Conservation (phyloP, 2,797 vertebrate genomes). For the Catharus ustulatus region DNA sequence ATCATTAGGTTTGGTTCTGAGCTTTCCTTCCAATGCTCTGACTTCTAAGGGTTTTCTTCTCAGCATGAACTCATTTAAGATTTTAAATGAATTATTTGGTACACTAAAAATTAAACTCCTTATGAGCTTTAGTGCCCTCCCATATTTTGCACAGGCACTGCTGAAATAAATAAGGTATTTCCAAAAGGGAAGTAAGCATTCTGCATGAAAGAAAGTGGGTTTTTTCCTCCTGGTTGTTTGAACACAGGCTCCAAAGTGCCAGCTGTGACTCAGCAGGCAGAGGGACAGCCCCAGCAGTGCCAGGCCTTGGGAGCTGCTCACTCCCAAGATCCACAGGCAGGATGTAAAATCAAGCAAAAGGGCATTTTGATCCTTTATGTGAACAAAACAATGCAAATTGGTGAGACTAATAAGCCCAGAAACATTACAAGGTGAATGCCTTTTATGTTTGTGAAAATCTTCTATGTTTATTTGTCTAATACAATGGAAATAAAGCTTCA, state of each 20-base stretch:
- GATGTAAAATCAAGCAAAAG: conserved; percentile 47
- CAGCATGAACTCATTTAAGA: conserved; percentile 62
- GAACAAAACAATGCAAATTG: conserved; percentile 67
- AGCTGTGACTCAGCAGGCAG: conserved; percentile 25
- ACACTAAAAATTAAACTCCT: conserved; percentile 50
- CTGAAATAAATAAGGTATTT: not conserved
- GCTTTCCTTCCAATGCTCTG: not conserved
- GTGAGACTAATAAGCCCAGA: conserved; percentile 56
- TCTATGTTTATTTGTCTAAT: conserved; percentile 56
- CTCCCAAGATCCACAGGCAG: not conserved
- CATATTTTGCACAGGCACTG: not conserved
- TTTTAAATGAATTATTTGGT: conserved; percentile 57
- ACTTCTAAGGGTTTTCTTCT: conserved; percentile 55
- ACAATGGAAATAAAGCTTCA: conserved; percentile 56
- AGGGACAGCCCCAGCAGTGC: not conserved
- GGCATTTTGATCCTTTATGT: conserved; percentile 68
- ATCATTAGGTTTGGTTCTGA: conserved; percentile 9
- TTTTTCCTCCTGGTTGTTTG: conserved; percentile 7
- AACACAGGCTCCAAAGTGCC: conserved; percentile 13
- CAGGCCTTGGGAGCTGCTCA: not conserved
- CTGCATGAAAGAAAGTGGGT: not conserved
- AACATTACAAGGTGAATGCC: conserved; percentile 54
- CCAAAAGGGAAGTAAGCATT: conserved; percentile 10
- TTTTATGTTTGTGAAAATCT: conserved; percentile 47
- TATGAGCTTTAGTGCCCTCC: not conserved